Conservation (phyloP, 2,797 vertebrate genomes). For the Enteromius paludinosus region DNA sequence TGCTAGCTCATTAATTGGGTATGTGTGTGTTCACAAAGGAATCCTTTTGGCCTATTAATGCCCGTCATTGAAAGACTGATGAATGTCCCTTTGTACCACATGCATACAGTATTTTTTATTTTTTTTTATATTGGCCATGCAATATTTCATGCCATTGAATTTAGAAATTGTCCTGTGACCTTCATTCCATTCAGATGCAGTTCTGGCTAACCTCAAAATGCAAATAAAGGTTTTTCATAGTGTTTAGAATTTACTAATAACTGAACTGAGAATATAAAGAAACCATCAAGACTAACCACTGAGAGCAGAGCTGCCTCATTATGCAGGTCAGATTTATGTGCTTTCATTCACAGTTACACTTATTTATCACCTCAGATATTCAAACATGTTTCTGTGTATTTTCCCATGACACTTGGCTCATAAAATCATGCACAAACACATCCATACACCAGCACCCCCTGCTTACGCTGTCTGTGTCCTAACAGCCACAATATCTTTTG, state of each 20-base stretch:
- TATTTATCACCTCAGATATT: slow-evolving; percentile 24
- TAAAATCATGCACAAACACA: slow-evolving; percentile 29
- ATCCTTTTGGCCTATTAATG: not conserved
- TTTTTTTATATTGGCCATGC: not conserved
- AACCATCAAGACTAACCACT: not conserved
- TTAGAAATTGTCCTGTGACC: not conserved
- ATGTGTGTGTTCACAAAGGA: not conserved
- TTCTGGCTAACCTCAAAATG: not conserved
- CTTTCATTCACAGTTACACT: slow-evolving; percentile 6
- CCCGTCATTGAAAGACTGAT: not conserved
- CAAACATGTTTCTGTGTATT: not conserved
- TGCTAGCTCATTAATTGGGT: not conserved
- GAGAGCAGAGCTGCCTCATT: not conserved
- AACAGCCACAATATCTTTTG: not conserved
- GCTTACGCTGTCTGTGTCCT: not conserved
- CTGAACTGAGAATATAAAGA: not conserved
- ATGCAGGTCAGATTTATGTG: not conserved
- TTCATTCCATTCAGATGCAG: not conserved
- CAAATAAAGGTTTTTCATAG: not conserved
- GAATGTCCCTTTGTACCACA: not conserved
- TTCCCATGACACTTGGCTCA: slow-evolving; percentile 13
- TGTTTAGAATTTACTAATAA: not conserved
- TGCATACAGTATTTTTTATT: not conserved
- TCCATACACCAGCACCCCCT: slow-evolving; percentile 7
- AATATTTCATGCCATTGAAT: not conserved